Conservation (phyloP, 2,888 invertebrate species). For the Omphaloscelis lunosa region DNA sequence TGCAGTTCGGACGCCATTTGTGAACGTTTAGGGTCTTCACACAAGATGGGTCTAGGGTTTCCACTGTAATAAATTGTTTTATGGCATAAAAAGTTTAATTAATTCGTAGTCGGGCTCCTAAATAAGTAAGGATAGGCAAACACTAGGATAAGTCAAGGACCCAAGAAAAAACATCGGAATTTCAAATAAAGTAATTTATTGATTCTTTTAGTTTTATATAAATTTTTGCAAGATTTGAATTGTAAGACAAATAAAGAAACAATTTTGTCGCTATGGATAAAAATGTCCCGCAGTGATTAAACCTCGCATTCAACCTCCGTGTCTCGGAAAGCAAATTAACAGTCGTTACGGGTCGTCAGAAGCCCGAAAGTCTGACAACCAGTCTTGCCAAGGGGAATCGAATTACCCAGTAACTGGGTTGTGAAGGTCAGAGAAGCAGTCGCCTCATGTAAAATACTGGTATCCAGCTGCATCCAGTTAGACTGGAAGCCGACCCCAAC, state of each 20-base stretch:
- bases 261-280: not conserved
- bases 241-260: not conserved
- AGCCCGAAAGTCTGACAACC: too few species aligned
- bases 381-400: too few species aligned
- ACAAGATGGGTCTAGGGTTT: constrained; percentile 69
- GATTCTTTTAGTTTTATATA: not conserved
- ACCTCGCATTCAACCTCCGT: not conserved
- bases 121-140: not conserved
- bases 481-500: too few species aligned
- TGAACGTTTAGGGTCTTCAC: constrained; percentile 72
- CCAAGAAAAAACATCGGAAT: too few species aligned
- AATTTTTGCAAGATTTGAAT: not conserved
- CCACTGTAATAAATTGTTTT: constrained; percentile 66
- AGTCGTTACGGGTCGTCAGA: too few species aligned
- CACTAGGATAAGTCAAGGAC: not conserved
- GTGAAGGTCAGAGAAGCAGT: too few species aligned
- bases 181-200: not conserved
- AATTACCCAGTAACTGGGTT: too few species aligned
- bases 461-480: too few species aligned
- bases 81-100: not conserved
- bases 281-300: not conserved
- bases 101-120: not conserved
- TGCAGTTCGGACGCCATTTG: constrained; percentile 80
- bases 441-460: too few species aligned
- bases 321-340: too few species aligned